Base-by-base conservation (phyloP, 92 coral and sea anemone genomes). In the Montipora capitata region DNA sequence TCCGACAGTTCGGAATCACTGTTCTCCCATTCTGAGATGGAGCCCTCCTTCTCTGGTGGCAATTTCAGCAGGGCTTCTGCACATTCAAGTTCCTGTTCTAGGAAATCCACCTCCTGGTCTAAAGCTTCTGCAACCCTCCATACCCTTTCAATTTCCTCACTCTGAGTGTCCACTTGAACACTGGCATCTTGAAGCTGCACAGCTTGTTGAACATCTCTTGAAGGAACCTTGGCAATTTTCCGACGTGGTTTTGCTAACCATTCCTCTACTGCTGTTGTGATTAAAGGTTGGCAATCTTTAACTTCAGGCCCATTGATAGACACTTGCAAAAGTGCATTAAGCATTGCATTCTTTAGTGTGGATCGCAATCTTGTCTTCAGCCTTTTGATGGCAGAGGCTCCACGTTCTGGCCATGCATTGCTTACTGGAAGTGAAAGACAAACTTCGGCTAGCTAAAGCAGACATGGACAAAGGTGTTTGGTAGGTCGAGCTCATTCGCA, bases 401-500 rank as follows among this genome's bases (percentile, higher is more conserved):
- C 91, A 0, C 90, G 66, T 45, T 84, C 92, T 27, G 89, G 88
- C 88, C 93, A 88, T 20, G 92, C 90, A 14, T 90, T 93, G 66
- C 88, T 58, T 4, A 93, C 94, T 2, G 94, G 92, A 13, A 93
- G 84, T 10, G 94, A 82, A 5, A 90, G 73, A 77, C 96, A 86
- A 1, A 87, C 79, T 61, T 90, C 92, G 14, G 90, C 94, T 0
- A 93, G 20, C 7, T 86, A 45, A 18, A 93, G 84, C 68, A 93
- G 70, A 54, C 86, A 38, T n/a, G 92, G 94, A 4, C 51, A 62
- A 54, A 90, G 64, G 82, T 82, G 89, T 27, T 81, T 9, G 91
- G 67, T 83, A 77, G 35, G 92, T 78, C 0, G 93, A 17, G 10
- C 77, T 54, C 96, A 90, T 90, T 68, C 67, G n/a, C 79, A 93